phyloP scores from a whole-genome alignment of 2,113 vertebrate species.

The Centropus bengalensis region DNA sequence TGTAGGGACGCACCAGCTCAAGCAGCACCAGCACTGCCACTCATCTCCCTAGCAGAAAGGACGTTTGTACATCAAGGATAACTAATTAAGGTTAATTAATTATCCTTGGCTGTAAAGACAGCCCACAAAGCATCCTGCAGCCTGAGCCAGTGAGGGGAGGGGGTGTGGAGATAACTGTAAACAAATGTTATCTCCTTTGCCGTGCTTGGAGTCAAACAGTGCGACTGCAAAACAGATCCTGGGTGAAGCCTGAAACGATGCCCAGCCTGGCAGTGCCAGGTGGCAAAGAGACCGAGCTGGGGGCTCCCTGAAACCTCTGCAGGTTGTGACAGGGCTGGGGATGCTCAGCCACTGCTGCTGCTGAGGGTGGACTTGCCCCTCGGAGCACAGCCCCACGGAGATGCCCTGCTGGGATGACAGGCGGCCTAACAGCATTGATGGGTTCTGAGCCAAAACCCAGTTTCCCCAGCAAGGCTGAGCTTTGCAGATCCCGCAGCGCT shows the following conservation, averaged over 20 bases:
- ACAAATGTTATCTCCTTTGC: neutral
- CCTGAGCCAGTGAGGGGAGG: neutral
- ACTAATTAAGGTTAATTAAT: neutral
- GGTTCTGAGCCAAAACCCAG: accelerated
- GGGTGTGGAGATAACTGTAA: neutral
- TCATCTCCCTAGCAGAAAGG: neutral
- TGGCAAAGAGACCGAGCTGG: neutral
- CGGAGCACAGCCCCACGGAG: accelerated
- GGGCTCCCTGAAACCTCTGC: neutral
- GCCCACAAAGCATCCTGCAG: neutral
- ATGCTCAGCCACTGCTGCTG: accelerated
- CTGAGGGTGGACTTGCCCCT: neutral
- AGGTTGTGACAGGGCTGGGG: neutral
- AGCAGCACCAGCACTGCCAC: accelerated
- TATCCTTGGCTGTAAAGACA: neutral
- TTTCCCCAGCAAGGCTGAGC: neutral
- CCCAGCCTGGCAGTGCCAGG: accelerated
- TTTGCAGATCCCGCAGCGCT: neutral
- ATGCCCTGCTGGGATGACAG: accelerated
- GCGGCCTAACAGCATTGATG: neutral
- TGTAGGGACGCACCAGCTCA: neutral
- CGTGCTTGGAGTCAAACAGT: accelerated
- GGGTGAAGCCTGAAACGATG: neutral
- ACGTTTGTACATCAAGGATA: neutral
- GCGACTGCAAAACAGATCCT: neutral